Conservation (phyloP, 2,888 invertebrate species). For the Smittia aterrima region DNA sequence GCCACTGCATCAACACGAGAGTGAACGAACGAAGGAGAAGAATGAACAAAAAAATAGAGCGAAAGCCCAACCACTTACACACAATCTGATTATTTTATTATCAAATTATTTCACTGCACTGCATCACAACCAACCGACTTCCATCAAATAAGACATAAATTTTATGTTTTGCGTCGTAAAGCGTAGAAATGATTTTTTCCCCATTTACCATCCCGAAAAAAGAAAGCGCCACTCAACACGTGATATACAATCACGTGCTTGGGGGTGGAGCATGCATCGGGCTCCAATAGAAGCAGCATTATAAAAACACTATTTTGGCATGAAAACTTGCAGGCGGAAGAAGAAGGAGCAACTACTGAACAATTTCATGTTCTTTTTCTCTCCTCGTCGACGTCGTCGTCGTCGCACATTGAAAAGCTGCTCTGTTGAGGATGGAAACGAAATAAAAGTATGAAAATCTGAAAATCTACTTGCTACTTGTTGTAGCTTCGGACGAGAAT, state of each 20-base stretch:
- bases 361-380: neutral
- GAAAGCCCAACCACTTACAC: slow-evolving; percentile 7
- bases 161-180: slow-evolving; percentile 16
- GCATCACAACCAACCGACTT: slow-evolving; percentile 25
- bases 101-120: slow-evolving; percentile 30
- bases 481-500: neutral
- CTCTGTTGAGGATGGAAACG: neutral
- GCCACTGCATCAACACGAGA: neutral
- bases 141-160: slow-evolving; percentile 30
- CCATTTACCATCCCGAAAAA: slow-evolving; percentile 18
- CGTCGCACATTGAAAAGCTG: neutral
- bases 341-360: neutral
- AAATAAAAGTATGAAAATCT: slow-evolving; percentile 8
- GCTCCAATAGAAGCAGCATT: slow-evolving; percentile 41
- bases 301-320: slow-evolving; percentile 29
- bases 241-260: slow-evolving; percentile 34
- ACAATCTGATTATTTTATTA: slow-evolving; percentile 15
- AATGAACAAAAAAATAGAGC: neutral
- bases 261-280: slow-evolving; percentile 34
- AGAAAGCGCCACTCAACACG: slow-evolving; percentile 23
- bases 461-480: neutral
- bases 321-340: neutral
- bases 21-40: neutral
- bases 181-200: neutral
- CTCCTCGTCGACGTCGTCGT: neutral